phyloP scores from a whole-genome alignment of 37 sponge, comb jelly and placozoan species.

The Crambe crambe region DNA sequence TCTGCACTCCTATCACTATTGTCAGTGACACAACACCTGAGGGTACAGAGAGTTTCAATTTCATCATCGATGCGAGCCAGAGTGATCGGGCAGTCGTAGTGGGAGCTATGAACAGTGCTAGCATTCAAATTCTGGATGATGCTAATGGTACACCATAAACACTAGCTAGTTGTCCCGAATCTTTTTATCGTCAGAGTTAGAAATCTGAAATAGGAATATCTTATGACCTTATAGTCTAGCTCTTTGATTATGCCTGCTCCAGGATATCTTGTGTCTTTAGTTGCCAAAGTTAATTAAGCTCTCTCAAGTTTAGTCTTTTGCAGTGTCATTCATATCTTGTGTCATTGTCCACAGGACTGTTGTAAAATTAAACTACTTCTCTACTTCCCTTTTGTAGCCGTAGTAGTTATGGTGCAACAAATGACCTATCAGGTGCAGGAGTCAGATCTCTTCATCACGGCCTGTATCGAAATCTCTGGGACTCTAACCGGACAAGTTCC shows the following conservation, averaged over 20 bases:
- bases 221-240: too few relatives aligned
- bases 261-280: too few relatives aligned
- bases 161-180: too few relatives aligned
- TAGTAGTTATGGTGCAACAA: neutral
- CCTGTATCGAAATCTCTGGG: neutral
- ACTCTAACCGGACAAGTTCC: neutral
- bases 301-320: too few relatives aligned
- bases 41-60: neutral
- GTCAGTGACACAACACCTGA: neutral
- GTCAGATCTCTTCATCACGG: neutral
- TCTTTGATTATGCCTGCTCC: too few relatives aligned
- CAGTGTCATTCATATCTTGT: too few relatives aligned
- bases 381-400: neutral
- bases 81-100: neutral
- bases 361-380: neutral
- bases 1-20: neutral
- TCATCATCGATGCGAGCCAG: neutral
- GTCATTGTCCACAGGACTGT: too few relatives aligned
- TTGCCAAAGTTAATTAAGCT: too few relatives aligned
- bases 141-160: too few relatives aligned
- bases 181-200: too few relatives aligned
- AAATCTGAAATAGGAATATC: too few relatives aligned
- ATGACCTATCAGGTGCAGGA: neutral
- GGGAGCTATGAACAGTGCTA: neutral
- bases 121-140: too few relatives aligned